phyloP scores from a whole-genome alignment of 2,113 vertebrate species.

The Boulengeromyrus knoepffleri region DNA sequence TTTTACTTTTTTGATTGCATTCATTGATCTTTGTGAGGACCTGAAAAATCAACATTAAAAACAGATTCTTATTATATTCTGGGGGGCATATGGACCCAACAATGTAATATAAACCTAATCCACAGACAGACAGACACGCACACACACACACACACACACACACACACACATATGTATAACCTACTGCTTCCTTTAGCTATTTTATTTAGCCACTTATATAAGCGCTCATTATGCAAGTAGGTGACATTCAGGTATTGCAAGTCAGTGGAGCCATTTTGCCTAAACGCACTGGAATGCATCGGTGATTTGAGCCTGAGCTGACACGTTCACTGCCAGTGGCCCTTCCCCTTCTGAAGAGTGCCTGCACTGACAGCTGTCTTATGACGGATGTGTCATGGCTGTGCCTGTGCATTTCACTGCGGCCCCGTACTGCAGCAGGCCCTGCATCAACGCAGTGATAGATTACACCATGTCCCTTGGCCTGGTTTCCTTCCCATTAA shows the following conservation, averaged over 20 bases:
- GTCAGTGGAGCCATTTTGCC: background rate
- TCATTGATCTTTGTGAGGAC: no score
- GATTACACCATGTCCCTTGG: background rate
- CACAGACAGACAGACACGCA: background rate
- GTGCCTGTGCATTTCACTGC: background rate
- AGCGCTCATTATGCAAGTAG: background rate
- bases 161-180: no score
- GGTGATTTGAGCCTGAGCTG: background rate
- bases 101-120: no score
- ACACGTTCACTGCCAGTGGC: background rate
- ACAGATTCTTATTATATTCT: no score
- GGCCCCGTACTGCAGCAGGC: background rate
- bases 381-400: conserved; percentile 10
- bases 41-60: no score
- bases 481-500: background rate
- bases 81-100: no score
- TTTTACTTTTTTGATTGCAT: no score
- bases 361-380: background rate
- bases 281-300: background rate
- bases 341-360: background rate
- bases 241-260: background rate
- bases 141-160: background rate
- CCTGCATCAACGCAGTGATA: background rate
- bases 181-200: background rate
- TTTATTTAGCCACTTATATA: background rate